Conservation (phyloP, 2,113 vertebrate genomes). For the Dryoscopus gambensis region DNA sequence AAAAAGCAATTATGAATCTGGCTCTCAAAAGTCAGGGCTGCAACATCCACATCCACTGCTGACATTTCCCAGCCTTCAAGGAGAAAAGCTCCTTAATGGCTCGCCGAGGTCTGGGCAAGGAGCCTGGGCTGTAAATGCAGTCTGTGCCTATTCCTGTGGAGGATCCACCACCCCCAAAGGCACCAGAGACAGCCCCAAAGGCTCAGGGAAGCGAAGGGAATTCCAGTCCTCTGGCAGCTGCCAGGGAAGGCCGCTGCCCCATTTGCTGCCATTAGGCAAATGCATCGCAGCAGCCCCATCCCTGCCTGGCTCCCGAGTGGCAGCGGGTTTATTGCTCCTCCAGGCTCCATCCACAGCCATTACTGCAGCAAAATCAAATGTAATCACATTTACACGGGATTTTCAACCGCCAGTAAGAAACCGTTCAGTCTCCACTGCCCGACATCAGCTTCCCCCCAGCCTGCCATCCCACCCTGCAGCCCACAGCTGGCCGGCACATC, state of each 20-base stretch:
- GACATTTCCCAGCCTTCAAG: not conserved
- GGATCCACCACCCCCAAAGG: not conserved
- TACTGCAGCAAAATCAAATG: not conserved
- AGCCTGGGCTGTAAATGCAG: not conserved
- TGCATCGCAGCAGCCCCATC: not conserved
- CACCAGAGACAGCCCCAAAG: not conserved
- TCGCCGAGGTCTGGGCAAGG: not conserved
- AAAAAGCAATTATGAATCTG: not conserved
- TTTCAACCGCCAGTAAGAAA: not conserved
- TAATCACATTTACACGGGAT: constrained; percentile 25
- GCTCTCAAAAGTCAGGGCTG: not conserved
- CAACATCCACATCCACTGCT: not conserved
- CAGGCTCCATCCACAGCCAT: not conserved
- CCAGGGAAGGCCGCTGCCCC: not conserved
- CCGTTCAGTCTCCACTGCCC: accelerated
- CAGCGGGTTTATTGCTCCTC: not conserved
- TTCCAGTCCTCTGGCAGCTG: not conserved
- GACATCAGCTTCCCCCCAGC: not conserved
- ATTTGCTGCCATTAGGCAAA: not conserved
- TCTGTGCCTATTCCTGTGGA: accelerated
- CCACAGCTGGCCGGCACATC: not conserved
- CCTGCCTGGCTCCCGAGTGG: not conserved
- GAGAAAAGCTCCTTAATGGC: not conserved
- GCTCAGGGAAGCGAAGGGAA: not conserved
- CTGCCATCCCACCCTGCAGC: not conserved